Base-by-base conservation (phyloP, 1,140 invertebrate species). In the Microvelia longipes region DNA sequence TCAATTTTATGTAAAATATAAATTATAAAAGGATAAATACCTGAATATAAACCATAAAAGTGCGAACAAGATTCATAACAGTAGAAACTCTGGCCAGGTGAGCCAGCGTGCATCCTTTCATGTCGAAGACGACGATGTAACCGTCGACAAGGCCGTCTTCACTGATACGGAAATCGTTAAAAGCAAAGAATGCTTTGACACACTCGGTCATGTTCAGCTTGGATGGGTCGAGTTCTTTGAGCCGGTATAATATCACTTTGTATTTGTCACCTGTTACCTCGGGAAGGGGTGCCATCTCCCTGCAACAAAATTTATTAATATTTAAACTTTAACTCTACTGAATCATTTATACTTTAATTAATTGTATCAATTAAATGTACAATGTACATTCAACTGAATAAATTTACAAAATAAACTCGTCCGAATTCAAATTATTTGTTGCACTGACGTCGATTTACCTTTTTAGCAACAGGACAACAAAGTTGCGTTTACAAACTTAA, bases 31-130 rank as follows among this genome's bases (percentile, higher is more conserved):
- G 11, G 35, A 29, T 28, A 28, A 69, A 75, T 74, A 87, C 85
- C 83, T 87, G 86, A 71, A 87, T 86, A 73, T 87, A 87, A 69
- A 81, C 74, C 84, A 87, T 85, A 72, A 86, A 86, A 5, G 82
- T 81, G 73, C 83, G 79, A 1, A 87, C 74, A 1, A 82, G 81
- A 1, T 84, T 82, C 67, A 87, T 71, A 26, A 81, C 84, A 1
- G 73, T 73, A 11, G 71, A 71, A 0, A 86, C 83, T 72, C 84
- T 78, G 0, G 85, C 84, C 26, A 87, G 77, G 76, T 87, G 86
- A 0, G 84, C 84, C 13, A 87, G 76, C 13, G 79, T 80, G 69
- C 83, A 81, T 5, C 85, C 85, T 75, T 85, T 85, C 85, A 87
- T 86, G 75, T 87, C 86, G 73, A 87, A 86, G 68, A 87, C 81